phyloP scores from a whole-genome alignment of 2,797 vertebrate genomes.

The Potorous gilbertii region DNA sequence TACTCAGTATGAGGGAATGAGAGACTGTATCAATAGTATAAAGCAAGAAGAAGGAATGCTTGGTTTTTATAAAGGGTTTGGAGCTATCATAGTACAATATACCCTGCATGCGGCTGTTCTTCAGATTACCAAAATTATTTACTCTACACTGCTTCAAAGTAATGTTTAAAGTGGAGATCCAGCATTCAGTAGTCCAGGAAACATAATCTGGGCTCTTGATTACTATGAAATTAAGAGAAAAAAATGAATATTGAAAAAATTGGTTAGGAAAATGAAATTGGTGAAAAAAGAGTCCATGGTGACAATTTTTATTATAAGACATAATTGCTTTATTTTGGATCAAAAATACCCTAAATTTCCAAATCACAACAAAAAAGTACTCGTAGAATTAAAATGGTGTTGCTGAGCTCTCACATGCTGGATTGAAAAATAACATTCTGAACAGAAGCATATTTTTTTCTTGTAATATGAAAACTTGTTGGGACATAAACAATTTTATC shows the following conservation, averaged over 20 bases:
- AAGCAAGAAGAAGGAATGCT: constrained; percentile 90
- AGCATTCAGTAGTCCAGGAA: constrained; percentile 50
- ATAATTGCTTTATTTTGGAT: constrained; percentile 69
- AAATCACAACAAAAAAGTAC: constrained; percentile 74
- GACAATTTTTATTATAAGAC: constrained; percentile 62
- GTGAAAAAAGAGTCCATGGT: constrained; percentile 54
- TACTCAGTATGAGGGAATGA: constrained; percentile 96
- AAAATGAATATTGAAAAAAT: constrained; percentile 44
- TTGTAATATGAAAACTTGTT: constrained; percentile 63
- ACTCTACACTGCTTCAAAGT: constrained; percentile 89
- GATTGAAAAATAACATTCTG: constrained; percentile 61
- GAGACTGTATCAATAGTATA: constrained; percentile 93
- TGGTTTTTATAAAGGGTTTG: constrained; percentile 96
- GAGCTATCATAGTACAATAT: constrained; percentile 93
- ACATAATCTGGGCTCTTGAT: constrained; percentile 54
- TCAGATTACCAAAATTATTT: constrained; percentile 92
- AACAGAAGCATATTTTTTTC: constrained; percentile 60
- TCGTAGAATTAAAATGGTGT: constrained; percentile 60
- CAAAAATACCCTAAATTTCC: constrained; percentile 70
- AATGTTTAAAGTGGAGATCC: constrained; percentile 81
- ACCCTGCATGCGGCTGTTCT: constrained; percentile 92
- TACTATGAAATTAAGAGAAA: constrained; percentile 57
- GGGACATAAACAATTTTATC: constrained; percentile 48
- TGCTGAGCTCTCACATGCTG: constrained; percentile 40
- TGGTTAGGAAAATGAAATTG: constrained; percentile 60